Base-by-base conservation (phyloP, 2,888 invertebrate species). In the Andrena dorsata region DNA sequence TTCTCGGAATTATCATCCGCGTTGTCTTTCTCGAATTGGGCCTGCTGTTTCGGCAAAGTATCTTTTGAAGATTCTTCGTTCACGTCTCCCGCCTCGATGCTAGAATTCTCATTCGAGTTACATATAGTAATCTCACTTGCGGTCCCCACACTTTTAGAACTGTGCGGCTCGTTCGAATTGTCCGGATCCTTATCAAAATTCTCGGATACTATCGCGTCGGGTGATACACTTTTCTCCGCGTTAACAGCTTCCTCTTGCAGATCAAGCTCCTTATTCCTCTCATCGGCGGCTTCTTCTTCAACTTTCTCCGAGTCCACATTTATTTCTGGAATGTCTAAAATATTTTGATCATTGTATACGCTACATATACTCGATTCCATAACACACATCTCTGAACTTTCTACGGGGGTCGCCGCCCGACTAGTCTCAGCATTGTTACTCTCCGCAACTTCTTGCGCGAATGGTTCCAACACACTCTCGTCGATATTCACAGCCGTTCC, bases 61-160 rank as follows among this genome's bases (percentile, higher is more conserved):
- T 76, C 56, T 16, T 56, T 56, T 0, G 1, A 65, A 16, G 16
- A 58, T 16, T 51, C 58, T 51, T 80, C 26, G 1, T 60, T 35
- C 13, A n/a, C 0, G 20, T 60, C 16, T 23, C 30, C 41, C 1
- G 26, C 0, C 32, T 63, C 53, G 8, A 4, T 47, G 5, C 6
- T 47, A 2, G 10, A 20, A 23, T 68, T 5, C 10, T 53, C 53
- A 5, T 63, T 58, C 2, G 7, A 23, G 1, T 26, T n/a, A 20
- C 1, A n/a, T 20, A 28, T 28, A 5, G n/a, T 30, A 66, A 23
- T 41, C 20, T 61, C 68, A 47, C 51, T 76, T 26, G 13, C 10
- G 10, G 32, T 28, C 20, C 0, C 8, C 10, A 32, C n/a, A 58
- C 32, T 35, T 32, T 16, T 53, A 30, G 26, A 7, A 10, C n/a